phyloP scores from a whole-genome alignment of 2,797 vertebrate species.

The Mormyrops boulengeri region DNA sequence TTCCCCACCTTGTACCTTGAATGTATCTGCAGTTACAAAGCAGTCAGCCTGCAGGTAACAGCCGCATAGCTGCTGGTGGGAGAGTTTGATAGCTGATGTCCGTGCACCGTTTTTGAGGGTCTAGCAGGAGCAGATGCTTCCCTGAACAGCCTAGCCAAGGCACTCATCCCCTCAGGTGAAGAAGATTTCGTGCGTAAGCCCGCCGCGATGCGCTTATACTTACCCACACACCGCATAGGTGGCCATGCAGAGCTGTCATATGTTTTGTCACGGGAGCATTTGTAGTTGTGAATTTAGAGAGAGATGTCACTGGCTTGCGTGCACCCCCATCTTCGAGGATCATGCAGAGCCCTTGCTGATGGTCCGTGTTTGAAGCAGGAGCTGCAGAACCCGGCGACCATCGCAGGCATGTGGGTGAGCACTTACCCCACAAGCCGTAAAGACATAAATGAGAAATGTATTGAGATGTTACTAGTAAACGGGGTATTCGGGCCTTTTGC shows the following conservation, averaged over 20 bases:
- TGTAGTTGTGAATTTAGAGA: background rate
- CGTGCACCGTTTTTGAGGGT: background rate
- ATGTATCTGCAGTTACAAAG: background rate
- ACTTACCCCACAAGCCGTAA: background rate
- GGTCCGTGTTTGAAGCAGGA: background rate
- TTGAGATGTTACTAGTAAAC: background rate
- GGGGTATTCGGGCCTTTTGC: background rate
- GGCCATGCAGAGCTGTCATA: background rate
- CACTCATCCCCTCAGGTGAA: background rate
- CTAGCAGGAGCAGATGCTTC: constrained; percentile 13
- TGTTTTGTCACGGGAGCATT: background rate
- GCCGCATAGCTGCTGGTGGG: background rate
- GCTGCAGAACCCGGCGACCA: background rate
- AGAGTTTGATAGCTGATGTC: background rate
- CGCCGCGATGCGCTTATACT: background rate
- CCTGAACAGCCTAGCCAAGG: background rate
- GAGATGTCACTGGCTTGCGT: background rate
- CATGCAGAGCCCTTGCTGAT: background rate
- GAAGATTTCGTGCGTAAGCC: background rate
- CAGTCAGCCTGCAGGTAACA: background rate
- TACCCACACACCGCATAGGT: background rate
- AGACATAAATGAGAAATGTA: background rate
- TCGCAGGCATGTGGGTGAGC: background rate
- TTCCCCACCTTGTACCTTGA: background rate
- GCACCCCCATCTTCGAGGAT: background rate